Evolutionary conservation across 2,113 vertebrate species (phyloP).

Genomic region (Pithys albifrons): DNA sequence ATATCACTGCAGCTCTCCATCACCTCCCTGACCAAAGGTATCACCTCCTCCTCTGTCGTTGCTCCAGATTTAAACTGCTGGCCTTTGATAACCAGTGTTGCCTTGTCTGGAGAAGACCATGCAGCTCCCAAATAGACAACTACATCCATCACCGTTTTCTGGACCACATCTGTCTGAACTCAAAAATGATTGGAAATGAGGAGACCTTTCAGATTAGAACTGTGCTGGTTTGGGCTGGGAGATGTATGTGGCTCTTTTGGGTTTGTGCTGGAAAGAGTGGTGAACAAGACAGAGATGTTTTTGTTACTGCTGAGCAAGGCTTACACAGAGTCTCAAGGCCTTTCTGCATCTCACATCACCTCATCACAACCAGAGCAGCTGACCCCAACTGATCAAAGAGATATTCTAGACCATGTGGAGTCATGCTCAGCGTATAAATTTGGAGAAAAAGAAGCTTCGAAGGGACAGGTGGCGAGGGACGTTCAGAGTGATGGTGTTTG

Average conservation of each 20-base stretch:
- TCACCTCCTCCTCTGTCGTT: neutral
- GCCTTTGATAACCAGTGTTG: accelerated
- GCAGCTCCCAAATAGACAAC: accelerated
- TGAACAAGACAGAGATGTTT: neutral
- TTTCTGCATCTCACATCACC: neutral
- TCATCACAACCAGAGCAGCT: neutral
- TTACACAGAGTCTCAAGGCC: neutral
- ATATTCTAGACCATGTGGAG: neutral
- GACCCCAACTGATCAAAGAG: neutral
- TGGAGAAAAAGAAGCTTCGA: neutral
- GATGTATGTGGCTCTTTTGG: neutral
- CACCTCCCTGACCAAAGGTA: neutral
- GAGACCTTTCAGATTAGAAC: neutral
- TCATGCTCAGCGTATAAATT: accelerated
- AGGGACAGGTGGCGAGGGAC: accelerated
- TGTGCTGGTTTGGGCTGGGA: neutral
- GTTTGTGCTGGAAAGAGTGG: neutral
- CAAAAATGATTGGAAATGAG: neutral
- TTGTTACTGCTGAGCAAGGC: neutral
- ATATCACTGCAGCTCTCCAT: accelerated
- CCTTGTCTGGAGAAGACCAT: neutral
- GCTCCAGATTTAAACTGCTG: neutral
- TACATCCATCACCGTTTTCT: accelerated
- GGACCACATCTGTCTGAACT: accelerated
- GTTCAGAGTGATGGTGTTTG: accelerated